Conservation (phyloP, 37 sponge, comb jelly and placozoan species). For the Chondrilla cf. caribensis region DNA sequence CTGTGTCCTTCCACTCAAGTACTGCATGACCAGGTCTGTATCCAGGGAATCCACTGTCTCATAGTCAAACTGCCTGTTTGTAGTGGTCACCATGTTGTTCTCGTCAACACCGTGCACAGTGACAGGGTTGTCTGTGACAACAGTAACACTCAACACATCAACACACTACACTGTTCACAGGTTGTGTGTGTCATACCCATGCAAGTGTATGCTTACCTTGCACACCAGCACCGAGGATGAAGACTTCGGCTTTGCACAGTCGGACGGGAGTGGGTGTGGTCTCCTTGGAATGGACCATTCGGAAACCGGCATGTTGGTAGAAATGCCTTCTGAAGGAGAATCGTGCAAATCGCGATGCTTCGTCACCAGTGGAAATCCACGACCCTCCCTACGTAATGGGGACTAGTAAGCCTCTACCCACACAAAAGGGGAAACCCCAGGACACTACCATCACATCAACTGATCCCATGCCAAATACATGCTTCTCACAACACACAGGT, state of each 20-base stretch:
- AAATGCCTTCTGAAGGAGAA: constrained; percentile 89
- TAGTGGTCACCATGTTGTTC: background rate
- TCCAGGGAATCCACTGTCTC: constrained; percentile 27
- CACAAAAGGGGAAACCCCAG: too few relatives aligned
- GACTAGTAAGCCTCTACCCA: too few relatives aligned
- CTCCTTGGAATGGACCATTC: constrained; percentile 53
- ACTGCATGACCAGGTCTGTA: constrained; percentile 14
- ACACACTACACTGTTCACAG: too few relatives aligned
- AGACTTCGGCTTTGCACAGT: constrained; percentile 61
- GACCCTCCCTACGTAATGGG: constrained; percentile 72
- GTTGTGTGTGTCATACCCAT: too few relatives aligned
- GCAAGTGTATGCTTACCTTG: constrained; percentile 56
- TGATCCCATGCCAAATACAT: too few relatives aligned
- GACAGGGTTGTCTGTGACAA: constrained; percentile 52
- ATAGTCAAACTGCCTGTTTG: constrained; percentile 56
- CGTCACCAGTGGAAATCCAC: constrained; percentile 79
- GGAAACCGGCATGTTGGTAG: constrained; percentile 88
- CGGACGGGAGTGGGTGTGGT: constrained; percentile 57
- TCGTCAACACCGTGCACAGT: constrained; percentile 23
- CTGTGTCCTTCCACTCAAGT: background rate
- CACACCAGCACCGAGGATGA: constrained; percentile 69
- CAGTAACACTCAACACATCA: background rate
- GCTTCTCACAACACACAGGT: too few relatives aligned
- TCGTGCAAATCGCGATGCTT: constrained; percentile 76
- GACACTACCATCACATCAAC: too few relatives aligned